Conservation (phyloP, 2,888 invertebrate genomes). For the Drepana falcataria region DNA sequence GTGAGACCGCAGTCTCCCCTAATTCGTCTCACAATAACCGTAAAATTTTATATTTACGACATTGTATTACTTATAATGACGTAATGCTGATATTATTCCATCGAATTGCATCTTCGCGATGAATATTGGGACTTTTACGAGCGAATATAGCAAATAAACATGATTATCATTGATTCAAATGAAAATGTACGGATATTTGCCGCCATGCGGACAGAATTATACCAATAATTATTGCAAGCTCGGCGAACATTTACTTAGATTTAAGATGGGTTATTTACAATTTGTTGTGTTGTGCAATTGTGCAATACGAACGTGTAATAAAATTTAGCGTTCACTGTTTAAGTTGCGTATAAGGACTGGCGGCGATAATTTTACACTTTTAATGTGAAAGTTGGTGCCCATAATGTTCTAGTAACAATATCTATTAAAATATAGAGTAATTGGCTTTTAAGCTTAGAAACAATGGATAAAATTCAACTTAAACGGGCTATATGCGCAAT, state of each 20-base stretch:
- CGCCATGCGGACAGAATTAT: constrained; percentile 1
- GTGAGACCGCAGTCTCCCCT: constrained; percentile 1
- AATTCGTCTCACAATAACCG: constrained; percentile 17
- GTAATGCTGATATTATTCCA: constrained; percentile 2
- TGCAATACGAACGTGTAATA: not conserved
- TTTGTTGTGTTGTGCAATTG: too few species aligned
- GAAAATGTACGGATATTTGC: not conserved
- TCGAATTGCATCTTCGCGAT: not conserved
- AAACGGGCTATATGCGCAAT: constrained; percentile 4
- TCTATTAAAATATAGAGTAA: not conserved
- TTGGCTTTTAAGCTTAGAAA: not conserved
- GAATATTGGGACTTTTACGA: constrained; percentile 13
- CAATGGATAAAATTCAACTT: not conserved
- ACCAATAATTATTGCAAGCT: not conserved
- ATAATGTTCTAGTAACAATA: not conserved
- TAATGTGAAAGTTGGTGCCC: not conserved
- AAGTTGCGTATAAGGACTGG: not conserved
- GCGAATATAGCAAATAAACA: constrained; percentile 17
- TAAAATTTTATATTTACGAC: constrained; percentile 20
- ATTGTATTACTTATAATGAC: constrained; percentile 11
- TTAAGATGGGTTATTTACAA: constrained; percentile 2
- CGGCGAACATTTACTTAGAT: not conserved
- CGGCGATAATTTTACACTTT: not conserved
- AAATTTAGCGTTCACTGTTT: constrained; percentile 1
- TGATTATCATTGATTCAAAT: constrained; percentile 1